Base-by-base conservation (phyloP, 2,797 vertebrate genomes). In the Catamblyrhynchus diadema region DNA sequence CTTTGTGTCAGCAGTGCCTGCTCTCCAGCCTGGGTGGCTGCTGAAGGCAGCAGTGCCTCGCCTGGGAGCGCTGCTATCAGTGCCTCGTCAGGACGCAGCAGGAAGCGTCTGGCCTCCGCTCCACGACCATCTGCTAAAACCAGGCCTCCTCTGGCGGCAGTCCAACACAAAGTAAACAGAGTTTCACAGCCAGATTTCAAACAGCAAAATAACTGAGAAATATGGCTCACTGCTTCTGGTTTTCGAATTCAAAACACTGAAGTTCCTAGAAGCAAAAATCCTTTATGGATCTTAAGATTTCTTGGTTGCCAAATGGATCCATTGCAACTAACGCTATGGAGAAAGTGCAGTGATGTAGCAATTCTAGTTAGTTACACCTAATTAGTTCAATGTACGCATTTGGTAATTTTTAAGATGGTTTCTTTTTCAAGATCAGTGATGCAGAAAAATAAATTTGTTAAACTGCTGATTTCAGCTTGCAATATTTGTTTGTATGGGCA, bases 121-220 rank as follows among this genome's bases (percentile, higher is more conserved):
- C 90, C 13, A 0, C 3, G 5, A 88, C 95, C 96, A 94, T 96
- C 94, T 96, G 96, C 94, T 97, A 11, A 79, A 96, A 93, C 80
- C 89, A 94, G 91, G 93, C 94, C 89, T 93, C 51, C 85, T 64
- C 80, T 96, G 93, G 94, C 94, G 0, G 62, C 30, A 83, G 24
- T 56, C 94, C 95, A 96, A 42, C 59, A 13, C 61, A 81, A 88
- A 93, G 82, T 94, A 94, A 94, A 96, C 25, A 95, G 57, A 86
- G 75, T 94, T 97, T 94, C 92, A 93, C 95, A 93, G 95, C 70
- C 95, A 95, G 89, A 93, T 97, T 94, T 95, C 82, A 53, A 83
- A 94, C 85, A 93, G 84, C 92, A 91, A 93, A 93, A 95, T 94
- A 96, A 88, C 91, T 59, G 86, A 94, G 85, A 93, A 97, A 94